A percentile compares a stretch with the other conserved stretches of the same genome.
Conservation (phyloP, 1,140 invertebrate genomes). For the Drosophila lacertosa region DNA sequence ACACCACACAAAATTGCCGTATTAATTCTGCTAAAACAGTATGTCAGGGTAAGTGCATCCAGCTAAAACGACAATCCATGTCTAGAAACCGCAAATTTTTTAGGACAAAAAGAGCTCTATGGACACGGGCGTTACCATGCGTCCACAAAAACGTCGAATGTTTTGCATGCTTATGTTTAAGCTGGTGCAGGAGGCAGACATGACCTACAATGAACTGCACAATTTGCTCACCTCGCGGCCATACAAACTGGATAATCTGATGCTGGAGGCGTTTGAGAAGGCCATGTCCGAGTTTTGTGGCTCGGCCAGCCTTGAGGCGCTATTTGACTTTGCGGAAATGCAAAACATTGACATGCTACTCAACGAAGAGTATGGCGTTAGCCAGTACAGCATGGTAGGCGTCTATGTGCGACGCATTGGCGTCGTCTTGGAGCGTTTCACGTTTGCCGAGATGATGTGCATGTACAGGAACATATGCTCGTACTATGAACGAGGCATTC, state of each 20-base stretch:
- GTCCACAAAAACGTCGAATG: slow-evolving; percentile 82
- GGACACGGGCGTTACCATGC: slow-evolving; percentile 63
- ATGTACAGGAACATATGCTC: slow-evolving; percentile 88
- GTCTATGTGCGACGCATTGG: slow-evolving; percentile 92
- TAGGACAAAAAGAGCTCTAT: slow-evolving; percentile 68
- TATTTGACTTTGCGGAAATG: slow-evolving; percentile 88
- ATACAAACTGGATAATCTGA: slow-evolving; percentile 85
- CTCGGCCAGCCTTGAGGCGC: slow-evolving; percentile 85
- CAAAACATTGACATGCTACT: slow-evolving; percentile 74
- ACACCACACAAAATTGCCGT: slow-evolving; percentile 80
- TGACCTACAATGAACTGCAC: slow-evolving; percentile 86
- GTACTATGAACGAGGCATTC: slow-evolving; percentile 85
- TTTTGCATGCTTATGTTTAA: slow-evolving; percentile 88
- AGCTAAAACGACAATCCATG: background rate
- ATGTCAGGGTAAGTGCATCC: slow-evolving; percentile 62
- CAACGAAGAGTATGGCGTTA: slow-evolving; percentile 78
- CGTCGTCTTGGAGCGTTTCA: slow-evolving; percentile 91
- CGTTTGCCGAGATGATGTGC: slow-evolving; percentile 91
- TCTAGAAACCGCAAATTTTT: background rate
- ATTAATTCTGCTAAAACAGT: slow-evolving; percentile 77
- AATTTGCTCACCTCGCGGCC: slow-evolving; percentile 85
- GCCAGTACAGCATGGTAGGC: slow-evolving; percentile 86
- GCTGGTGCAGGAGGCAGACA: slow-evolving; percentile 88
- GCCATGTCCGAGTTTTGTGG: slow-evolving; percentile 85
- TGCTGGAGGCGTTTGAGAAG: slow-evolving; percentile 85